Conservation (phyloP, 2,113 vertebrate genomes). For the Tautogolabrus adspersus region DNA sequence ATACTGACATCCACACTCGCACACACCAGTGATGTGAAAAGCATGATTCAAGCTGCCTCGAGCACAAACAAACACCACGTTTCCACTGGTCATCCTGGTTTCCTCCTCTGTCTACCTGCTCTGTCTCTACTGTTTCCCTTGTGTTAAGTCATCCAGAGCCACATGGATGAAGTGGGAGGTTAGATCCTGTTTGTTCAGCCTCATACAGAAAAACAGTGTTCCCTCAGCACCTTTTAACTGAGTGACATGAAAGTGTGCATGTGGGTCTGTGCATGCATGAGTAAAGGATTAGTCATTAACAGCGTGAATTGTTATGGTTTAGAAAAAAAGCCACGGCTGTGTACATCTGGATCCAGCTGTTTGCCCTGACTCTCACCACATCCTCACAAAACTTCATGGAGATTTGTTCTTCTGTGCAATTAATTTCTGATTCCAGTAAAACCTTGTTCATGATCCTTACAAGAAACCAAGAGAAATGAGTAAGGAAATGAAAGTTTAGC, state of each 20-base stretch:
- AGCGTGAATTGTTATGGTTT: constrained; percentile 49
- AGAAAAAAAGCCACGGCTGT: constrained; percentile 57
- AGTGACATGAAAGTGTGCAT: constrained; percentile 2
- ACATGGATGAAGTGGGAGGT: constrained; percentile 13
- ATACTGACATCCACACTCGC: background rate
- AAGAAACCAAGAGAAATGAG: background rate
- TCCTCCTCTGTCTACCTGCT: constrained; percentile 27
- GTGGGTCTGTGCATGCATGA: constrained; percentile 23
- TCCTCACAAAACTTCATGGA: constrained; percentile 18
- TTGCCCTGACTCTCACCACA: constrained; percentile 40
- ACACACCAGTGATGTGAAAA: constrained; percentile 18
- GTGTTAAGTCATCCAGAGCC: constrained; percentile 2
- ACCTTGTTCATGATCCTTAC: background rate
- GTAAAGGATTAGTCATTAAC: constrained; percentile 64
- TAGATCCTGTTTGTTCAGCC: constrained; percentile 45
- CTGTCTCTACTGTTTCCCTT: background rate
- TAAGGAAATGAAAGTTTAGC: background rate
- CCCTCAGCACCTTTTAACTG: background rate
- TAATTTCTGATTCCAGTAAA: background rate
- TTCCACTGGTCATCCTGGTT: constrained; percentile 45
- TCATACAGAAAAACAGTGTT: background rate
- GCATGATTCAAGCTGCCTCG: constrained; percentile 43
- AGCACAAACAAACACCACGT: constrained; percentile 40
- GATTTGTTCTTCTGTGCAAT: constrained; percentile 9
- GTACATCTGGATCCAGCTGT: constrained; percentile 68